Percentiles rank a stretch among this genome's conserved stretches.
Evolutionary conservation across 2,888 invertebrate species (phyloP).

Genomic region (Graphium colonna): DNA sequence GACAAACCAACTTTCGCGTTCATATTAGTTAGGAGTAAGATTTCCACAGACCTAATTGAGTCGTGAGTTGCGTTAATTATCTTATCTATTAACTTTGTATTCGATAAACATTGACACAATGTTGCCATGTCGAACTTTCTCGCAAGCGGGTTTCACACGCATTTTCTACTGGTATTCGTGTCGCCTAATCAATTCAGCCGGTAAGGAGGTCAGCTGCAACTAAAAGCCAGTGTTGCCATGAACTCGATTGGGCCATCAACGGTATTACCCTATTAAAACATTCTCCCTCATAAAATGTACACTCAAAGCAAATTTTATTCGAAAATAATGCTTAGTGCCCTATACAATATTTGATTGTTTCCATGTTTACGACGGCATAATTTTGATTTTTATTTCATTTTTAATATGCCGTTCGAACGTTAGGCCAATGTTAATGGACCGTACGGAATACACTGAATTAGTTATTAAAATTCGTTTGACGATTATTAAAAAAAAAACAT

Average conservation of each 20-base stretch:
- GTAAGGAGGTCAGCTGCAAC: not conserved
- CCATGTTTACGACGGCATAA: constrained; percentile 16
- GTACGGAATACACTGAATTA: constrained; percentile 19
- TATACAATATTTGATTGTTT: constrained; percentile 14
- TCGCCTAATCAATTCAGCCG: not conserved
- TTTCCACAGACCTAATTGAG: too few relatives aligned
- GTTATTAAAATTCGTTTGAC: constrained; percentile 15
- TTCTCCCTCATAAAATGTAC: constrained; percentile 1
- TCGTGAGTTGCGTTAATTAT: too few relatives aligned
- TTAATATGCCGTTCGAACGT: constrained; percentile 29
- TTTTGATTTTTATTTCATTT: constrained; percentile 29
- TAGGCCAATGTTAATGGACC: constrained; percentile 9
- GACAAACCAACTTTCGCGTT: too few relatives aligned
- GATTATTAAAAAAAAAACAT: constrained; percentile 6
- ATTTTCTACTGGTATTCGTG: not conserved
- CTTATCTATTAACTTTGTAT: not conserved
- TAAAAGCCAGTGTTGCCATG: not conserved
- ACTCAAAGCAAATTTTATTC: not conserved
- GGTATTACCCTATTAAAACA: constrained; percentile 5
- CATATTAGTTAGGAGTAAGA: too few relatives aligned
- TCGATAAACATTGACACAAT: not conserved
- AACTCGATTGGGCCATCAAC: not conserved
- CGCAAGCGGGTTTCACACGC: not conserved
- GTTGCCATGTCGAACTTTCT: not conserved
- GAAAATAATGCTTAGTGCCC: constrained; percentile 7